A percentile compares a stretch with the other conserved stretches of the same genome.
These are phyloP conservation scores for Pica pica DNA, from an alignment of 2,113 vertebrate genomes.

Conservation along the genomic window DNA sequence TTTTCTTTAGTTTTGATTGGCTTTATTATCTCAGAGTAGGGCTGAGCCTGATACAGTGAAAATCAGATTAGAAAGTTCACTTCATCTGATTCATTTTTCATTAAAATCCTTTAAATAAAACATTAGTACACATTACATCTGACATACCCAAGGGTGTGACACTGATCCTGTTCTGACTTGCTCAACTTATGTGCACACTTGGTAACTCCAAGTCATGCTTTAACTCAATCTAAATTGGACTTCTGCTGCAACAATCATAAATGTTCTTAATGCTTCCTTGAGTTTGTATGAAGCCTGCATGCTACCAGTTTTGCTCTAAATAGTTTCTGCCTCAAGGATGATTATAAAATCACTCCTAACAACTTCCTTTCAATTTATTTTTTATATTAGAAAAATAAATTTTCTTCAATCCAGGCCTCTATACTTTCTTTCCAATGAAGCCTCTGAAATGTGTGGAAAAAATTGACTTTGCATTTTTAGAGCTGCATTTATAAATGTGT, in stretches of 20 bases:
- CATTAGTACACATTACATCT: slow-evolving; percentile 36
- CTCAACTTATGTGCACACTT: neutral
- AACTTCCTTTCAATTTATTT: neutral
- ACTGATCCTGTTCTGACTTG: neutral
- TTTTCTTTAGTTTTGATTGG: slow-evolving; percentile 48
- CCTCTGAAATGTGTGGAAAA: neutral
- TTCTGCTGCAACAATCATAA: slow-evolving; percentile 18
- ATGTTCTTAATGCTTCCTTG: neutral
- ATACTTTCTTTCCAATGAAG: neutral
- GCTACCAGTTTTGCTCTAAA: neutral
- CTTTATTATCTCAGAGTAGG: slow-evolving; percentile 33
- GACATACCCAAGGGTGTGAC: neutral
- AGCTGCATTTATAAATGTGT: neutral
- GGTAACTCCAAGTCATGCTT: neutral
- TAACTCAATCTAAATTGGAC: neutral
- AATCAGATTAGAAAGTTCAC: slow-evolving; percentile 68
- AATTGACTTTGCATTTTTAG: slow-evolving; percentile 7
- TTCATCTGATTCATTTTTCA: slow-evolving; percentile 61
- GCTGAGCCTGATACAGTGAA: slow-evolving; percentile 29
- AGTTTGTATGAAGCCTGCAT: neutral
- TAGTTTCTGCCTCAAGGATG: neutral
- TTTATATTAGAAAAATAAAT: slow-evolving; percentile 18
- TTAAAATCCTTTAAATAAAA: slow-evolving; percentile 64
- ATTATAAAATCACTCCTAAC: slow-evolving; percentile 8
- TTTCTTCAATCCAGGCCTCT: slow-evolving; percentile 3